A percentile compares a stretch with the other conserved stretches of the same genome.
These are phyloP conservation scores for Parauchenoglanis punctatus DNA, from an alignment of 2,797 vertebrate genomes.

Conservation along the genomic window DNA sequence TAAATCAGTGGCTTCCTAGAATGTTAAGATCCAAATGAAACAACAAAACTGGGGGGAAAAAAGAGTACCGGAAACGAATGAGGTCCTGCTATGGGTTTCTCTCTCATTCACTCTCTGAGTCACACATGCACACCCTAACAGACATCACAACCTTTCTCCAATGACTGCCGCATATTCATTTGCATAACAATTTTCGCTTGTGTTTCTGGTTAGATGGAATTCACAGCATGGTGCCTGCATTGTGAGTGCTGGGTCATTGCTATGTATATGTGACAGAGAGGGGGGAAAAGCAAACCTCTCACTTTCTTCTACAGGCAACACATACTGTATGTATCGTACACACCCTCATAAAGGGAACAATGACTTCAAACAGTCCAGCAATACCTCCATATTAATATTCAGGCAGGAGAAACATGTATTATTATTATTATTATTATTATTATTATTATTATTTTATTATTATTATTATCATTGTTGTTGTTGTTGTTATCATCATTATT, in stretches of 20 bases:
- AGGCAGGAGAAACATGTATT: background rate
- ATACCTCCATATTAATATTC: slow-evolving; percentile 15
- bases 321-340: slow-evolving; percentile 17
- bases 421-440: background rate
- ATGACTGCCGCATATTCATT: slow-evolving; percentile 76
- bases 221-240: slow-evolving; percentile 79
- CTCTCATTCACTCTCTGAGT: slow-evolving; percentile 29
- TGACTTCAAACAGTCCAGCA: slow-evolving; percentile 18
- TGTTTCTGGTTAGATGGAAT: slow-evolving; percentile 86
- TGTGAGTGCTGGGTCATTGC: slow-evolving; percentile 80
- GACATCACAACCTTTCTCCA: slow-evolving; percentile 67
- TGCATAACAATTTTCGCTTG: slow-evolving; percentile 86
- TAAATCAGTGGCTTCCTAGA: slow-evolving; percentile 14
- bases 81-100: slow-evolving; percentile 63
- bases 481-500: too few relatives aligned
- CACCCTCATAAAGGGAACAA: slow-evolving; percentile 29
- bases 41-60: slow-evolving; percentile 1
- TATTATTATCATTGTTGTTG: too few relatives aligned
- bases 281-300: slow-evolving; percentile 20
- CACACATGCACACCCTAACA: slow-evolving; percentile 60
- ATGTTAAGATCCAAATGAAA: slow-evolving; percentile 13
- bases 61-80: slow-evolving; percentile 72
- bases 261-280: slow-evolving; percentile 76
- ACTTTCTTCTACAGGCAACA: slow-evolving; percentile 21
- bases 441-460: background rate